Evolutionary conservation across 92 coral and sea anemone species (phyloP), one percentile per base, ranked within the genome.

Genomic region (Siderastrea siderea): DNA sequence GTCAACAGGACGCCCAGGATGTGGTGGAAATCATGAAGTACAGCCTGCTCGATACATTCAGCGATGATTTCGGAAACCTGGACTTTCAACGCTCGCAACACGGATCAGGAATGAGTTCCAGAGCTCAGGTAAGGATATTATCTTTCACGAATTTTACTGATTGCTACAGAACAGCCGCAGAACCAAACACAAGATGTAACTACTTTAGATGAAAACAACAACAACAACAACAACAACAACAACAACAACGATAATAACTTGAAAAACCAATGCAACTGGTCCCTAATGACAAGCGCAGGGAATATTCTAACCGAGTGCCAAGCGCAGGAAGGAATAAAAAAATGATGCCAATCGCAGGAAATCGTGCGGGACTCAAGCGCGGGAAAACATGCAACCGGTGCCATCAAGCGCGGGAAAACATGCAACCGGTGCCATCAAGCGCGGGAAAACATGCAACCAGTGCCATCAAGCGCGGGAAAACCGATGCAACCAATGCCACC

Each of bases 41-140:
- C 82, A 97, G 98, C 61, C 85, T 97, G 44, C 82, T 95, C 14
- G 99, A 97, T 66, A 95, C 98, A 3, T 97, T 94, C 84, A 97
- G 96, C 75, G 98, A 97, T 71, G 95, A 86, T 43, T 50, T 97
- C 57, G 99, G 99, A 2, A 84, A 83, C 66, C 95, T 97, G 57
- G 98, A 97, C 87, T 95, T 95, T 65, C 94, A 94, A 67, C 95
- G 99, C 71, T 97, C 98, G 0, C 99, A 97, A 58, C 98, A 97
- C 45, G 98, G 99, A 53, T 97, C 99, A 19, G 99, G 98, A 38
- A 97, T 95, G 99, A 97, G 99, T 64, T 90, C 94, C 50, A 95
- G 89, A 74, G 98, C 96, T 15, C 96, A 94, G 98, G 99, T 97
- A 84, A 26, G 90, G 15, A 1, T 48, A 3, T 67, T 17, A 1